A percentile compares a stretch with the other conserved stretches of the same genome.
phyloP scores from a whole-genome alignment of 2,888 invertebrate species.

The Endotricha flammealis region DNA sequence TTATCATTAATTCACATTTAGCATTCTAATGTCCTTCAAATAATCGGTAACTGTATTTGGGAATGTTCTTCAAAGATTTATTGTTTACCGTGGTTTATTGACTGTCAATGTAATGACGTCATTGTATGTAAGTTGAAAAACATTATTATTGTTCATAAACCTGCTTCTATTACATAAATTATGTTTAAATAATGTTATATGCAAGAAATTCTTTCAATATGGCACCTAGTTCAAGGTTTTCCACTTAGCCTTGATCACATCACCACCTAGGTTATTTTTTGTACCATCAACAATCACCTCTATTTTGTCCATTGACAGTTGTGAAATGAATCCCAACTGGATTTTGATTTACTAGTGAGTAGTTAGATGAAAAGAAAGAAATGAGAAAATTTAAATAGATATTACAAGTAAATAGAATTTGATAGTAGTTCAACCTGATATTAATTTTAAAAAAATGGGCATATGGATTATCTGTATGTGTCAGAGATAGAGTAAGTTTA shows the following conservation, averaged over 20 bases:
- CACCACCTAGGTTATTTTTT: conserved; percentile 50
- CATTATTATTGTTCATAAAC: conserved; percentile 14
- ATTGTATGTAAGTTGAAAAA: conserved; percentile 41
- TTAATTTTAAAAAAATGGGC: too few species aligned
- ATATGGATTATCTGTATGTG: too few species aligned
- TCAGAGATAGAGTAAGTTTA: too few species aligned
- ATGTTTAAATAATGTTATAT: background rate
- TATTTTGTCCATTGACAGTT: background rate
- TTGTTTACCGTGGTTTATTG: conserved; percentile 70
- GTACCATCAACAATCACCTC: conserved; percentile 31
- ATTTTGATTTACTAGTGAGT: too few species aligned
- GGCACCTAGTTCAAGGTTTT: conserved; percentile 37
- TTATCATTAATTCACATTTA: conserved; percentile 1
- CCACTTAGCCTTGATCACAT: conserved; percentile 42
- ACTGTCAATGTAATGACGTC: conserved; percentile 76
- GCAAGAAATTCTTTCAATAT: background rate
- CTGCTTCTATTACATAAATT: background rate
- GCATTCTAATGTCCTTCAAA: too few species aligned
- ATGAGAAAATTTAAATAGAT: too few species aligned
- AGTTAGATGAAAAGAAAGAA: too few species aligned
- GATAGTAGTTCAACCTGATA: too few species aligned
- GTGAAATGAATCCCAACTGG: too few species aligned
- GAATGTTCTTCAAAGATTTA: conserved; percentile 16
- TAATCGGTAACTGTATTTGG: background rate
- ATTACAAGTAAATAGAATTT: too few species aligned